Percentiles rank a stretch among this genome's conserved stretches.
Evolutionary conservation across 35 echinoderm and acorn worm species (phyloP).

Genomic region (Heliocidaris erythrogramma): DNA sequence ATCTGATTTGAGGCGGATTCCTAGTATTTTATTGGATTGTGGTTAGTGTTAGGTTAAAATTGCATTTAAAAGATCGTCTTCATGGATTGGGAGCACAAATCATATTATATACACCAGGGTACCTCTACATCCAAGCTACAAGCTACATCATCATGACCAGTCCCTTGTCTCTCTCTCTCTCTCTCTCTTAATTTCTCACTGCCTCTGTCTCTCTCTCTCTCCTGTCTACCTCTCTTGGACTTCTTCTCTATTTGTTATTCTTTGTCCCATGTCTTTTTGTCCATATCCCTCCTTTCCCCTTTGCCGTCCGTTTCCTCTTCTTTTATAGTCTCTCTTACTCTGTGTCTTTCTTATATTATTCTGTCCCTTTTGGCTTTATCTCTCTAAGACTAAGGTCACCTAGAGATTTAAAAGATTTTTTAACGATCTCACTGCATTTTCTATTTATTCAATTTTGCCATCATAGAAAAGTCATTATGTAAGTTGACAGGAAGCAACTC

Average conservation of each 20-base stretch:
- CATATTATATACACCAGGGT: background rate
- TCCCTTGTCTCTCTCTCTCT: background rate
- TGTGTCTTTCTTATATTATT: background rate
- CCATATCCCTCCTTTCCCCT: background rate
- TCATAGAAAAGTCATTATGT: too few species aligned
- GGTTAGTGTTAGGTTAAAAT: constrained; percentile 3
- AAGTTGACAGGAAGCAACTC: too few species aligned
- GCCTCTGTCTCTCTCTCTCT: background rate
- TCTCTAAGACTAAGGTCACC: too few species aligned
- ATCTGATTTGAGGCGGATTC: background rate
- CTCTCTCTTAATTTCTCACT: background rate
- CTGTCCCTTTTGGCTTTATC: background rate
- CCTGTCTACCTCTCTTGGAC: background rate
- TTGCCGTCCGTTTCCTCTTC: background rate
- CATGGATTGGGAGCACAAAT: background rate
- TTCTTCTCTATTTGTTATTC: background rate
- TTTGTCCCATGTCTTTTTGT: background rate
- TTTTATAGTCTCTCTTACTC: too few species aligned
- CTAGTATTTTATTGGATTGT: background rate
- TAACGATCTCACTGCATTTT: too few species aligned
- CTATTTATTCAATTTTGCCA: too few species aligned
- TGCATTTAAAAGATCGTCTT: background rate
- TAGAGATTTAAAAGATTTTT: too few species aligned
- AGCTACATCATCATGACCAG: background rate
- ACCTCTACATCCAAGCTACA: background rate